These are phyloP conservation scores for Prorops nasuta DNA, from an alignment of 1,140 invertebrate species.

Conservation along the genomic window DNA sequence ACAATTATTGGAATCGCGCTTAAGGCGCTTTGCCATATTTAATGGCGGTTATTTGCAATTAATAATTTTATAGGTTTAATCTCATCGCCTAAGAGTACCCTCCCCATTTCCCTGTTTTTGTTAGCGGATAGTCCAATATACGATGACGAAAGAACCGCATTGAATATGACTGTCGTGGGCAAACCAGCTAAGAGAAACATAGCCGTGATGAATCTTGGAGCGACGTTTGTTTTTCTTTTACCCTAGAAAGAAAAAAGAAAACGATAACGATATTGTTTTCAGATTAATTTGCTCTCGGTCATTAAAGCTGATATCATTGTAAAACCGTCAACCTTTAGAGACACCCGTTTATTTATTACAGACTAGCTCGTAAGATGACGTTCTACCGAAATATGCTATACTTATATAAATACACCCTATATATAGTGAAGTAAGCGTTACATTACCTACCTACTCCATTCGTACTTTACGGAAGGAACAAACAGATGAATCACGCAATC, in stretches of 20 bases:
- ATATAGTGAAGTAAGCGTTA: slow-evolving; percentile 55
- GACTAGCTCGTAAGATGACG: slow-evolving; percentile 56
- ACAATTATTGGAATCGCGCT: too few relatives aligned
- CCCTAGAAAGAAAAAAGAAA: slow-evolving; percentile 8
- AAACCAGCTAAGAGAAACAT: too few relatives aligned
- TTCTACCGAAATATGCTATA: slow-evolving; percentile 57
- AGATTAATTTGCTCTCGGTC: slow-evolving; percentile 22
- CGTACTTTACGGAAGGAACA: slow-evolving; percentile 49
- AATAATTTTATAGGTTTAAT: too few relatives aligned
- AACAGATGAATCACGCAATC: slow-evolving; percentile 57
- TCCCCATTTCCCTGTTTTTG: too few relatives aligned
- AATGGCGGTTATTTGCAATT: too few relatives aligned
- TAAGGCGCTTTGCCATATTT: too few relatives aligned
- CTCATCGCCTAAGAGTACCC: too few relatives aligned
- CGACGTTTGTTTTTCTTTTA: slow-evolving; percentile 24
- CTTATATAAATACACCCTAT: slow-evolving; percentile 57
- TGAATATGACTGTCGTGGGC: too few relatives aligned
- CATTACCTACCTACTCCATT: slow-evolving; percentile 41
- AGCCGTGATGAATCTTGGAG: slow-evolving; percentile 28
- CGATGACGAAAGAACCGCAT: too few relatives aligned
- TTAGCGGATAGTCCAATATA: slow-evolving; percentile 45
- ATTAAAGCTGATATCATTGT: slow-evolving; percentile 30
- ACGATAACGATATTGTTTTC: slow-evolving; percentile 1
- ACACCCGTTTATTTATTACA: slow-evolving; percentile 50
- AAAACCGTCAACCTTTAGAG: slow-evolving; percentile 46